Evolutionary conservation across 2,888 invertebrate genomes (phyloP).

Genomic region (Ectemnius continuus): DNA sequence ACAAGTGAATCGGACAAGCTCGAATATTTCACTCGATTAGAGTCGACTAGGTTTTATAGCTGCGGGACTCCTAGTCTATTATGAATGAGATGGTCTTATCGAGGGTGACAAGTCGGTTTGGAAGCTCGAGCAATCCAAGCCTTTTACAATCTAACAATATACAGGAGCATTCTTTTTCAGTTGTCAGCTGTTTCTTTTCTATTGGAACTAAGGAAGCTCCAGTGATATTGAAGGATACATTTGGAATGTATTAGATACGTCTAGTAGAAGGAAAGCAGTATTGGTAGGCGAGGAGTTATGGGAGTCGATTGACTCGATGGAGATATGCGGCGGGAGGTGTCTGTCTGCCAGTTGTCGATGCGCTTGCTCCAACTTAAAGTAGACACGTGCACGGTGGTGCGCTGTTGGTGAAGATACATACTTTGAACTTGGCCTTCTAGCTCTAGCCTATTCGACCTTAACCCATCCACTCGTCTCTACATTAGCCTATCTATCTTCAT

Average conservation of each 20-base stretch:
- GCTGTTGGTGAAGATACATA: not conserved
- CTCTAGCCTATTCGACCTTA: not conserved
- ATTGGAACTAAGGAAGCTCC: not conserved
- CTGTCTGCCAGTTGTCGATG: too few species aligned
- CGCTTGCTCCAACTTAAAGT: too few species aligned
- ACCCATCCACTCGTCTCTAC: too few species aligned
- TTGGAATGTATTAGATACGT: too few species aligned
- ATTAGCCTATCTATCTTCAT: too few species aligned
- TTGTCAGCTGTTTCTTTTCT: too few species aligned
- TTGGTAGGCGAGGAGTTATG: slow-evolving; percentile 21
- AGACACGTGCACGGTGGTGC: too few species aligned
- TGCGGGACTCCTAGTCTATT: not conserved
- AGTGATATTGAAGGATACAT: not conserved
- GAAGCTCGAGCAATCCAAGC: too few species aligned
- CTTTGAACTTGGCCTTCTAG: slow-evolving; percentile 30
- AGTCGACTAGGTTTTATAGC: not conserved
- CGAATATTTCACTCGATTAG: not conserved
- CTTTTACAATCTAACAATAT: too few species aligned
- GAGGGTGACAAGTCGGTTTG: too few species aligned
- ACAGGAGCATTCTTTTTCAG: too few species aligned
- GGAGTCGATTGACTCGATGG: not conserved
- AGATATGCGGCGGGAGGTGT: not conserved
- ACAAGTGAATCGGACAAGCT: not conserved
- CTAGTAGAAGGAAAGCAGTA: slow-evolving; percentile 23
- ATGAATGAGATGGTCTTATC: not conserved